Conservation (phyloP, 2,888 invertebrate species). For the Sepioteuthis lessoniana region DNA sequence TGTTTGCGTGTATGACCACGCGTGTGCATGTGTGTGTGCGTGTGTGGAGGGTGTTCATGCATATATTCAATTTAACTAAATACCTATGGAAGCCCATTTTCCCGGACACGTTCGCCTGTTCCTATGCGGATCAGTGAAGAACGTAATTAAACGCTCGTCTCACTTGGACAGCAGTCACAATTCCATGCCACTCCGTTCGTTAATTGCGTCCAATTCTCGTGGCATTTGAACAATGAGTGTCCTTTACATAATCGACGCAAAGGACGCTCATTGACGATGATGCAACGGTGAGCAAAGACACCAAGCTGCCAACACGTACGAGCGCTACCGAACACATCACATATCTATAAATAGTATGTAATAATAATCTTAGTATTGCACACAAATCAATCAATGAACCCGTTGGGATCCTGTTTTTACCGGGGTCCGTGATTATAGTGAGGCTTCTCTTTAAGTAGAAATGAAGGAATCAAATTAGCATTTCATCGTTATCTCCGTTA, state of each 20-base stretch:
- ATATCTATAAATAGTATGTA: too few relatives aligned
- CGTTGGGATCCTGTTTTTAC: too few relatives aligned
- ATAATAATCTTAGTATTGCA: too few relatives aligned
- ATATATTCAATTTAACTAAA: neutral
- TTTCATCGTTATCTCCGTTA: too few relatives aligned
- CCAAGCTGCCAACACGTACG: too few relatives aligned
- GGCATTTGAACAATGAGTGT: neutral
- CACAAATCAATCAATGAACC: too few relatives aligned
- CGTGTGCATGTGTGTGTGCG: neutral
- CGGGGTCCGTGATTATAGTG: too few relatives aligned
- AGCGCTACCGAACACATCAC: too few relatives aligned
- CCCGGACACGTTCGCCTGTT: neutral
- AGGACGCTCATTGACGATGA: neutral
- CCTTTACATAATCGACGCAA: neutral
- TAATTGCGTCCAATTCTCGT: neutral
- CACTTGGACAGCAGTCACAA: neutral
- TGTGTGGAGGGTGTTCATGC: neutral
- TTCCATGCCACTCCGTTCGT: neutral
- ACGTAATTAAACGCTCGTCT: neutral
- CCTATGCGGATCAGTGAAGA: neutral
- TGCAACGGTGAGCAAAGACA: neutral
- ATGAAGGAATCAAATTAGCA: too few relatives aligned
- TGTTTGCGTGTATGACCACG: too few relatives aligned
- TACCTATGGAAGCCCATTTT: neutral
- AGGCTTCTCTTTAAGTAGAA: too few relatives aligned